Conservation (phyloP, 2,888 invertebrate species). For the Ormia ochracea region DNA sequence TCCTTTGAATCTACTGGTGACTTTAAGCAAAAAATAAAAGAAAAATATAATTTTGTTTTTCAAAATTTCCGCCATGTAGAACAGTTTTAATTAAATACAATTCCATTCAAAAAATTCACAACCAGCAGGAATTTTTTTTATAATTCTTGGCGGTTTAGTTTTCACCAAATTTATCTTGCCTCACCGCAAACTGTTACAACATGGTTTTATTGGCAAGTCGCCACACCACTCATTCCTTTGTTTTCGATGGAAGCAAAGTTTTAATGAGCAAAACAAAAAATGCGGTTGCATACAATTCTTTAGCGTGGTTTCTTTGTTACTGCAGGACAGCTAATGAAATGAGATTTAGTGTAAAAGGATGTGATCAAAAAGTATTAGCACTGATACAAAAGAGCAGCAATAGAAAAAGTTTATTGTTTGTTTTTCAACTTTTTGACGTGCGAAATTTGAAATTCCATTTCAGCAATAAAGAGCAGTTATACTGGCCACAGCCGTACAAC, state of each 20-base stretch:
- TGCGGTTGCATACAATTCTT: no score
- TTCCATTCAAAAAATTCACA: neutral
- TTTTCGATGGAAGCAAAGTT: neutral
- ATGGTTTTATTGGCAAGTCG: constrained; percentile 1
- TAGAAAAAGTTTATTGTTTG: no score
- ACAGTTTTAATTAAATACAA: neutral
- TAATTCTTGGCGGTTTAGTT: neutral
- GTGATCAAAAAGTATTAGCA: no score
- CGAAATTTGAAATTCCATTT: no score
- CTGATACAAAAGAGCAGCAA: no score
- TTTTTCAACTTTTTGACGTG: no score
- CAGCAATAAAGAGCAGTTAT: no score
- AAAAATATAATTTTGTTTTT: neutral
- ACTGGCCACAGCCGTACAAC: no score
- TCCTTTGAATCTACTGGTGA: neutral
- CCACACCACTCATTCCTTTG: neutral
- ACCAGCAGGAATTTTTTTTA: neutral
- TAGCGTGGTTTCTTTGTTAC: no score
- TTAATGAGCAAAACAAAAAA: constrained; percentile 21
- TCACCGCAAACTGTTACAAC: constrained; percentile 14
- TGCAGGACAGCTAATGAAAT: no score
- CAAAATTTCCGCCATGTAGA: neutral
- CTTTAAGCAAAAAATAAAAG: no score
- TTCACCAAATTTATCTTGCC: neutral
- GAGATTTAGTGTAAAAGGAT: no score